phyloP scores from a whole-genome alignment of 2,113 vertebrate genomes.

The Arizona elegans region DNA sequence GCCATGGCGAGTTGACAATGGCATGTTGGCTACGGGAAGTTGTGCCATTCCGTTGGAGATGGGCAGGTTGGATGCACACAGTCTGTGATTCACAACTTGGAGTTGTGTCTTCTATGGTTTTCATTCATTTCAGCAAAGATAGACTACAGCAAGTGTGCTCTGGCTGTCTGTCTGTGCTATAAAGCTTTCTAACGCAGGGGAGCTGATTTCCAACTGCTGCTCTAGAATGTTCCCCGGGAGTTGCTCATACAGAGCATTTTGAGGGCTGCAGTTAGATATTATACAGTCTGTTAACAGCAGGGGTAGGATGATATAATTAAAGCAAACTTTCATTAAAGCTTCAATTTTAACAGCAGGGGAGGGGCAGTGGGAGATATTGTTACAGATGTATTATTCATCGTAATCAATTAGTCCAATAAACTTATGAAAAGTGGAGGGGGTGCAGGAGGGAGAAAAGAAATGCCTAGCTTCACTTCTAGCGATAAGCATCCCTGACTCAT shows the following conservation, averaged over 20 bases:
- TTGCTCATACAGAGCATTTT: constrained; percentile 13
- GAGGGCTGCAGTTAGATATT: constrained; percentile 25
- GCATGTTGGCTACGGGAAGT: neutral
- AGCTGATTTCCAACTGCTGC: constrained; percentile 6
- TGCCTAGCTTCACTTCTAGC: neutral
- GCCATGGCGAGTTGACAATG: neutral
- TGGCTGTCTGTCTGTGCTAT: neutral
- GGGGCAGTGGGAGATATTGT: constrained; percentile 39
- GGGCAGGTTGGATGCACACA: neutral
- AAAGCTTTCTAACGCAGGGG: neutral
- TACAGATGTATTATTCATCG: constrained; percentile 30
- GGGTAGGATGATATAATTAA: constrained; percentile 36
- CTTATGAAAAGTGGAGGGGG: constrained; percentile 10
- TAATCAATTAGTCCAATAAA: constrained; percentile 30
- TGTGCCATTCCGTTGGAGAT: neutral
- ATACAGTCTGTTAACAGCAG: constrained; percentile 34
- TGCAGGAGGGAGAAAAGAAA: constrained; percentile 11
- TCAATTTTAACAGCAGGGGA: constrained; percentile 42
- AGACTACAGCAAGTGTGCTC: neutral
- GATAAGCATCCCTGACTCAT: neutral
- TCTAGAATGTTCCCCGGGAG: constrained; percentile 16
- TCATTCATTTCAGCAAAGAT: neutral
- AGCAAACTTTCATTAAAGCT: constrained; percentile 39
- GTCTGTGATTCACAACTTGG: neutral
- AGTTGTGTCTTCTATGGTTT: neutral